Conservation (phyloP, 1,140 invertebrate species). For the Eulimnadia texana region DNA sequence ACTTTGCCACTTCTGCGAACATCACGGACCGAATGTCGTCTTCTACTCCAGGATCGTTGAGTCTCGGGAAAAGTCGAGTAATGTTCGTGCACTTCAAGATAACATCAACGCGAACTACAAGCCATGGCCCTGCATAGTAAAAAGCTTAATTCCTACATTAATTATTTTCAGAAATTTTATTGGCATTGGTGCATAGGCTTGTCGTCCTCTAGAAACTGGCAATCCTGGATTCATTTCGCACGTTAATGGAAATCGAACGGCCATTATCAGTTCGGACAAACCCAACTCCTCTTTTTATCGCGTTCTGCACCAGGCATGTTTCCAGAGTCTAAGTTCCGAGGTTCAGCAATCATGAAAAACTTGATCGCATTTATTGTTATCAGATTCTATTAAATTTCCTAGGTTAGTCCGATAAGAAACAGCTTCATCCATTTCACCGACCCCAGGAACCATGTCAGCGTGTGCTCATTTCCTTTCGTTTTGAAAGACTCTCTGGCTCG, state of each 20-base stretch:
- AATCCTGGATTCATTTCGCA: not conserved
- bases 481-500: not conserved
- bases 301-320: not conserved
- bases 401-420: not conserved
- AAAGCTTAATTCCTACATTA: not conserved
- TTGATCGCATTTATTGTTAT: not conserved
- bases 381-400: not conserved
- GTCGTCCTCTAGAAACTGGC: not conserved
- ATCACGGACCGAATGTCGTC: not conserved
- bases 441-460: not conserved
- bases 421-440: not conserved
- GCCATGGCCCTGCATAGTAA: not conserved
- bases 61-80: not conserved
- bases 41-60: not conserved
- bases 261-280: not conserved
- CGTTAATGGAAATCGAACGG: not conserved
- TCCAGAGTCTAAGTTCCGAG: not conserved
- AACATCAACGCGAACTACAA: not conserved
- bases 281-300: not conserved
- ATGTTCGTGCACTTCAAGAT: not conserved
- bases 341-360: not conserved
- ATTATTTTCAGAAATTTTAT: no score
- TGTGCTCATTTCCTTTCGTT: not conserved
- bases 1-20: not conserved
- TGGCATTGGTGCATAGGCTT: no score